Percentiles rank a stretch among this genome's conserved stretches.
phyloP scores from a whole-genome alignment of 2,888 invertebrate species.

The Drosophila meridionalis region DNA sequence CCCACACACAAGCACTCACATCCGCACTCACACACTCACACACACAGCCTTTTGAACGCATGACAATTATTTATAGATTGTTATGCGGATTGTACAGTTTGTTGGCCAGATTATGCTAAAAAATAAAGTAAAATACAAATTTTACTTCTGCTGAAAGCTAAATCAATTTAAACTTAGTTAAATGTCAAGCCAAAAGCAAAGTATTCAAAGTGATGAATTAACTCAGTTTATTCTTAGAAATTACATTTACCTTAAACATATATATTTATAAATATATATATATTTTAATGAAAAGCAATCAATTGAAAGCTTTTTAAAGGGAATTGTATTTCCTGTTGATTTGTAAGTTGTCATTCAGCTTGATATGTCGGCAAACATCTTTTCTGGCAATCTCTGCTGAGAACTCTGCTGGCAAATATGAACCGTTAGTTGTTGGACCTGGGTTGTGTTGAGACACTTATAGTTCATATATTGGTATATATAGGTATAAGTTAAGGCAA shows the following conservation, averaged over 20 bases:
- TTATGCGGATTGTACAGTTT: slow-evolving; percentile 28
- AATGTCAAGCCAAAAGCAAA: slow-evolving; percentile 3
- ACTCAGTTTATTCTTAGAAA: background rate
- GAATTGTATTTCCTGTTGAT: background rate
- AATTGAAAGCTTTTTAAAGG: background rate
- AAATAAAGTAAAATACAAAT: background rate
- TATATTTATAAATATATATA: background rate
- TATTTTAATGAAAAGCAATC: slow-evolving; percentile 1
- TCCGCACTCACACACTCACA: background rate
- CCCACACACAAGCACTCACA: slow-evolving; percentile 5
- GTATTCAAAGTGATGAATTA: slow-evolving; percentile 2
- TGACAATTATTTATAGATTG: slow-evolving; percentile 54
- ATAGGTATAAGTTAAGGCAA: no score
- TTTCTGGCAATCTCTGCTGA: background rate
- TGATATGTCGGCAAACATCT: background rate
- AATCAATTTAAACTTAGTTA: slow-evolving; percentile 7
- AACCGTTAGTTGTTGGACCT: background rate
- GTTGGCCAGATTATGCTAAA: slow-evolving; percentile 20
- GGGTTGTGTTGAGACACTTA: background rate
- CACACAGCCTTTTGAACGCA: slow-evolving; percentile 31
- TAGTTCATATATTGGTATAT: no score
- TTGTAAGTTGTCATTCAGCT: background rate
- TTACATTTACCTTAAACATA: background rate
- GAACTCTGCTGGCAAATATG: background rate
- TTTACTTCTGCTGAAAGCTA: slow-evolving; percentile 2